These are phyloP conservation scores for Ailuropoda melanoleuca DNA, from an alignment of 2,113 vertebrate genomes.

Conservation along the genomic window DNA sequence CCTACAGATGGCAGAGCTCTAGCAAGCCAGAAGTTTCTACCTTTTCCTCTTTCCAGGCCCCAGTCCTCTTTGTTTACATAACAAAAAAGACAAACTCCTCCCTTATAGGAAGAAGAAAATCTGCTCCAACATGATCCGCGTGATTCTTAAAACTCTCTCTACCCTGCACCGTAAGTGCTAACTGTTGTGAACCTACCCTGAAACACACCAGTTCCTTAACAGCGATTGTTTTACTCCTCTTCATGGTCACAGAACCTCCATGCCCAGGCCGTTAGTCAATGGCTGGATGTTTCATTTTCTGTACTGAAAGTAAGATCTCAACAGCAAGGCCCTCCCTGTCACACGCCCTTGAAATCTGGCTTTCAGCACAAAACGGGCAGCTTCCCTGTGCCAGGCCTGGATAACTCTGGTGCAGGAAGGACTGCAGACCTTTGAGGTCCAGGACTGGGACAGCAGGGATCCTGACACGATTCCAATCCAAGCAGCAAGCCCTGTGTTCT, in stretches of 20 bases:
- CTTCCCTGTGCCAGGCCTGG: not conserved
- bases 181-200: not conserved
- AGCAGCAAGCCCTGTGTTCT: not conserved
- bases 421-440: not conserved
- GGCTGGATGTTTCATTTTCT: not conserved
- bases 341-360: not conserved
- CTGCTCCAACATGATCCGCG: no score
- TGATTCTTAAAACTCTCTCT: not conserved
- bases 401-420: not conserved
- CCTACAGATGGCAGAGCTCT: not conserved
- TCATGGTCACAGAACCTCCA: not conserved
- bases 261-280: not conserved
- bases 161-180: fast-evolving
- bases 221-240: not conserved
- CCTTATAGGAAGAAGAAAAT: not conserved
- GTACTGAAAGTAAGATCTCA: not conserved
- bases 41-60: not conserved
- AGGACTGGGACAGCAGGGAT: not conserved
- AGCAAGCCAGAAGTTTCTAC: not conserved
- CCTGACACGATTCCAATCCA: fast-evolving
- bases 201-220: not conserved
- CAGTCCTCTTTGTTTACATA: not conserved
- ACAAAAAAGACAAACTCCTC: not conserved
- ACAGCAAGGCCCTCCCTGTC: fast-evolving
- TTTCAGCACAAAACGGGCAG: not conserved